Conservation (phyloP, 2,888 invertebrate species). For the Entomobrya multifasciata region DNA sequence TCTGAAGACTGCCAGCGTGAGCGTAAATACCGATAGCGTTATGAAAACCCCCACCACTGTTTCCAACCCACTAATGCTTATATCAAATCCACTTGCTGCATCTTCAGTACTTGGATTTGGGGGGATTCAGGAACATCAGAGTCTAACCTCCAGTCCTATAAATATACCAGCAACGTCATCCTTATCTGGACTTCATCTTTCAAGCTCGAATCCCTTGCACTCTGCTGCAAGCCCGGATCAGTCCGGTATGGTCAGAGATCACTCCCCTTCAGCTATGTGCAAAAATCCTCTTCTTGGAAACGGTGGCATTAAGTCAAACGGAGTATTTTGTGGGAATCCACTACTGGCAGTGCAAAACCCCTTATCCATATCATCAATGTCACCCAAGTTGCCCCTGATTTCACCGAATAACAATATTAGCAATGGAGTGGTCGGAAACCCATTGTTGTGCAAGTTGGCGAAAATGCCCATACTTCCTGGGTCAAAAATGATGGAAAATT, state of each 20-base stretch:
- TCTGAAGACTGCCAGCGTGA: not conserved
- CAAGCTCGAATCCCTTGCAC: constrained; percentile 8
- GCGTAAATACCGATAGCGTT: not conserved
- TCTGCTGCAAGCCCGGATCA: not conserved
- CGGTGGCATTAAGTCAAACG: not conserved
- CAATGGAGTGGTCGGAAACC: constrained; percentile 2
- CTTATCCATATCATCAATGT: not conserved
- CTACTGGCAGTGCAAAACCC: constrained; percentile 48
- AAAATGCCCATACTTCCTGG: constrained; percentile 1
- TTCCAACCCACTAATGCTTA: constrained; percentile 6
- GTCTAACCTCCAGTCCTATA: not conserved
- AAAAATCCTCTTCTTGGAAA: constrained; percentile 40
- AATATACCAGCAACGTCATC: not conserved
- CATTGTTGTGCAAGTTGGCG: constrained; percentile 2
- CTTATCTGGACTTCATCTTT: not conserved
- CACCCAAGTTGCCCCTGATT: constrained; percentile 27
- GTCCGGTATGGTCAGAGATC: not conserved
- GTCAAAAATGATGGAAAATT: constrained; percentile 9
- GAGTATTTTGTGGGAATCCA: constrained; percentile 50
- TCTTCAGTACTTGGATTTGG: not conserved
- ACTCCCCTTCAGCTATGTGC: constrained; percentile 30
- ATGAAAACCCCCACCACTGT: not conserved
- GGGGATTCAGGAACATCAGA: not conserved
- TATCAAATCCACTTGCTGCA: constrained; percentile 17
- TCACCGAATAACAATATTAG: constrained; percentile 17